Base-by-base conservation (phyloP, 2,797 vertebrate species). In the Bradypodion ventrale region DNA sequence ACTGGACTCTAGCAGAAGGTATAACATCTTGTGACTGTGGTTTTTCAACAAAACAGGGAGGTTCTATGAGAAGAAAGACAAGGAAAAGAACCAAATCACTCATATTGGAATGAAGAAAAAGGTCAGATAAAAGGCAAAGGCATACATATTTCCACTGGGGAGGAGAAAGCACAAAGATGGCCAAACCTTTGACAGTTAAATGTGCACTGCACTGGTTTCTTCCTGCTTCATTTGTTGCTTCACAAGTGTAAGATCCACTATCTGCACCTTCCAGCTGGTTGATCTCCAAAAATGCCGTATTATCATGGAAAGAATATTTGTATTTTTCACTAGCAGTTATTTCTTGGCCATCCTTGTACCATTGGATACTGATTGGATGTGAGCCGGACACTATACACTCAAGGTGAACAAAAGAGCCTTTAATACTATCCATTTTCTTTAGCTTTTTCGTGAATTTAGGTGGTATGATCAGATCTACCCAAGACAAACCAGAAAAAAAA, bases 361-460 rank as follows among this genome's bases (percentile, higher is more conserved):
- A 99, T 4, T 97, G 97, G 74, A 99, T 94, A 83, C 94, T 97
- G 93, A 99, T 97, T 3, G 99, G 99, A 93, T 99, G 96, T 0
- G 98, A 99, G 79, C 99, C 99, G 70, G 98, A 98, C 52, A 99
- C 97, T 83, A 99, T 98, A 89, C 98, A 98, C 79, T 99, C 99
- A 93, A 99, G 93, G 75, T 98, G 98, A 82, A 98, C 96, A 84
- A 98, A 99, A 40, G 98, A 99, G 21, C 98, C 98, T 94, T 98
- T 99, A 93, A 99, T 98, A 85, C 97, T 98, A 93, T 99, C 98
- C 88, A 96, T 97, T 95, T 97, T 96, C 95, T 98, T 99, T 85
- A 99, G 94, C 87, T 98, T 99, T 95, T 98, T 98, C 76, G 98
- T 99, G 91, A 99, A 99, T 82, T 97, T 97, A 3, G 99, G 99